Conservation (phyloP, 1,140 invertebrate genomes). For the Magallana angulata region DNA sequence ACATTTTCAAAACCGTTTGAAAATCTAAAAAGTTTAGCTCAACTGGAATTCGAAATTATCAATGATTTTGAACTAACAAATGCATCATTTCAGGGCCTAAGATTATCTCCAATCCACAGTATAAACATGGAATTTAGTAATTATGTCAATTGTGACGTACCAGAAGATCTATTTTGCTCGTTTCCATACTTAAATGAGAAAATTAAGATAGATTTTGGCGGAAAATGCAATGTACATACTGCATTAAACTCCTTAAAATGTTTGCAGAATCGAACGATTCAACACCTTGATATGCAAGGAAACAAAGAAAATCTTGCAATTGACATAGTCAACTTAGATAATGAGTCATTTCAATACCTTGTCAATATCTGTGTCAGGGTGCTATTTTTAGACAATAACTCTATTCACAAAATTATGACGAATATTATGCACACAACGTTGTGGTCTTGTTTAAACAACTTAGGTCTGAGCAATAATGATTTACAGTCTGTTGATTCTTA, state of each 20-base stretch:
- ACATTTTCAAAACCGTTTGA: not conserved
- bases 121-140: not conserved
- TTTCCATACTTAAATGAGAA: not conserved
- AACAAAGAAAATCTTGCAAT: not conserved
- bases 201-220: not conserved
- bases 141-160: not conserved
- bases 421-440: not conserved
- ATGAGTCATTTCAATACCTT: not conserved
- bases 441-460: not conserved
- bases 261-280: not conserved
- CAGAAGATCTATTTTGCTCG: not conserved
- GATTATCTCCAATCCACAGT: not conserved
- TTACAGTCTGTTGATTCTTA: not conserved
- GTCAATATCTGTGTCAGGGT: not conserved
- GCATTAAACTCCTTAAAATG: not conserved
- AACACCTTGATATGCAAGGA: not conserved
- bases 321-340: not conserved
- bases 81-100: not conserved
- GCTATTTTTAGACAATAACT: not conserved
- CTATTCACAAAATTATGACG: not conserved
- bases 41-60: not conserved
- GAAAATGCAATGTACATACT: not conserved
- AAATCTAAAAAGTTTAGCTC: not conserved
- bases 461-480: not conserved
- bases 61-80: slow-evolving; percentile 11